These are phyloP conservation scores for Carabus problematicus DNA, from an alignment of 2,888 invertebrate species.

Conservation along the genomic window DNA sequence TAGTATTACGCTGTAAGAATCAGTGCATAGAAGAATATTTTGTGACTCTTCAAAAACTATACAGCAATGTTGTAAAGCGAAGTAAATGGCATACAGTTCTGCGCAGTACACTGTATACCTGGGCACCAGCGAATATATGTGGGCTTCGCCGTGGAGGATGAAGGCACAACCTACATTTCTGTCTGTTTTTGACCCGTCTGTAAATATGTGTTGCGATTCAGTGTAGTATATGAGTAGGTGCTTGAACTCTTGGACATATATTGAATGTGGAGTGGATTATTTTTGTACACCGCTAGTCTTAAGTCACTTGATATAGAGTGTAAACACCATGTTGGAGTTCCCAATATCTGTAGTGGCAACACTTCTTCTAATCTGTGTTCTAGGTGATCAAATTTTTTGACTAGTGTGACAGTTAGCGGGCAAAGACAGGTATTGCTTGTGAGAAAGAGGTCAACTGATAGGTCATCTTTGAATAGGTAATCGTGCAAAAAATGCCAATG, in stretches of 20 bases:
- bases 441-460: neutral
- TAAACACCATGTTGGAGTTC: neutral
- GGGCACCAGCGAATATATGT: conserved; percentile 2
- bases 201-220: conserved; percentile 6
- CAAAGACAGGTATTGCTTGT: neutral
- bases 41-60: neutral
- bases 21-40: conserved; percentile 19
- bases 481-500: conserved; percentile 13
- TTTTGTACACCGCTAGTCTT: neutral
- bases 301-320: neutral
- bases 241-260: conserved; percentile 7
- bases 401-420: neutral
- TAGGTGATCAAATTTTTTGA: neutral
- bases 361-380: neutral
- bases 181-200: conserved; percentile 12
- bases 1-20: conserved; percentile 2
- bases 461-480: neutral
- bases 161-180: conserved; percentile 1
- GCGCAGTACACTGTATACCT: conserved; percentile 10
- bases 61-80: neutral
- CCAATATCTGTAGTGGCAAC: conserved; percentile 1
- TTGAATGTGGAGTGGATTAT: neutral
- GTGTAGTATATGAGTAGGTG: neutral
- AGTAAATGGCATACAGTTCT: conserved; percentile 11
- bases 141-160: neutral